These are phyloP conservation scores for Rhynchopsitta pachyrhyncha DNA, from an alignment of 2,113 vertebrate species.

Conservation along the genomic window DNA sequence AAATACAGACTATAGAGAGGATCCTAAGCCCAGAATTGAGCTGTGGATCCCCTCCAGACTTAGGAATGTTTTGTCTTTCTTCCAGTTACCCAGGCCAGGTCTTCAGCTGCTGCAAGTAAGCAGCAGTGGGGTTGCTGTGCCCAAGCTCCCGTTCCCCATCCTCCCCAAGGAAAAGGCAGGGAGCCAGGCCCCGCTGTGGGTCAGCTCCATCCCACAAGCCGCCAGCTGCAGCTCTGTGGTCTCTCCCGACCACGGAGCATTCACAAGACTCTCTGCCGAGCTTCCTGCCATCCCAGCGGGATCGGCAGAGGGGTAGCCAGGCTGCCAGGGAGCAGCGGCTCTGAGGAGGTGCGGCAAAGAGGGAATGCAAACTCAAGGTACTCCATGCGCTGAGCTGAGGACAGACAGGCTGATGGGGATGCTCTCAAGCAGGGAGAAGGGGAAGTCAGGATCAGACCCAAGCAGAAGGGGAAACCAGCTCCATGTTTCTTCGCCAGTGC, in stretches of 20 bases:
- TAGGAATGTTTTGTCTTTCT: conserved; percentile 9
- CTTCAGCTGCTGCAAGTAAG: background rate
- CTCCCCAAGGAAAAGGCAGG: background rate
- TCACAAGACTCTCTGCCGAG: background rate
- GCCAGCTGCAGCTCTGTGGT: background rate
- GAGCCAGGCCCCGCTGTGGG: background rate
- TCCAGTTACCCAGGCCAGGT: background rate
- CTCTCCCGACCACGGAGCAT: background rate
- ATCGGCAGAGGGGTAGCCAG: background rate
- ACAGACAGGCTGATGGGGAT: background rate
- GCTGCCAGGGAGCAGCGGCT: background rate
- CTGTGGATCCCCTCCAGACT: background rate
- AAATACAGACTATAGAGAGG: background rate
- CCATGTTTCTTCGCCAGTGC: background rate
- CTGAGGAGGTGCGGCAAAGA: background rate
- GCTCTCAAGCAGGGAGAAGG: background rate
- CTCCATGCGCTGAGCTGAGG: background rate
- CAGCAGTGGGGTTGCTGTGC: background rate
- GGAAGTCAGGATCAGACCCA: background rate
- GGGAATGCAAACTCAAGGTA: background rate
- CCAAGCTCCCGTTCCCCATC: background rate
- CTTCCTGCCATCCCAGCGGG: background rate
- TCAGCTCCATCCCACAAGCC: conserved; percentile 37
- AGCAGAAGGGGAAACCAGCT: background rate
- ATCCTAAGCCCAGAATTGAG: conserved; percentile 12